A percentile compares a stretch with the other conserved stretches of the same genome.
phyloP scores from a whole-genome alignment of 2,888 invertebrate genomes.

The Dynastes tityus region DNA sequence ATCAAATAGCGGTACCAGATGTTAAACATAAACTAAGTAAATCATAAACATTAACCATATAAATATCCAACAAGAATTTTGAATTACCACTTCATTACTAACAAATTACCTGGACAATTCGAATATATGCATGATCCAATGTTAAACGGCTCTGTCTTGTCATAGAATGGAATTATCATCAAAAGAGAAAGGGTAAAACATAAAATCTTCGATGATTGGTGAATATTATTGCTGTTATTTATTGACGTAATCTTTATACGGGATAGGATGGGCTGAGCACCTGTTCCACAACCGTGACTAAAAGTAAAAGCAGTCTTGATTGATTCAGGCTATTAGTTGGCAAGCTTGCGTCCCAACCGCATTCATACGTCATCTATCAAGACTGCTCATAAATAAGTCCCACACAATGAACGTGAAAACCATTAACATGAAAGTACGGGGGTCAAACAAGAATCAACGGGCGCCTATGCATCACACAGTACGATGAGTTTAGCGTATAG shows the following conservation, averaged over 20 bases:
- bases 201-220: conserved; percentile 25
- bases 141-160: not conserved
- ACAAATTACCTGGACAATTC: no score
- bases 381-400: conserved; percentile 61
- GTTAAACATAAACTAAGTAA: no score
- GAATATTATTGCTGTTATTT: conserved; percentile 49
- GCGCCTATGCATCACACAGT: no score
- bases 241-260: conserved; percentile 55
- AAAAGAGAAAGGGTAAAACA: not conserved
- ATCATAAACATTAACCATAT: no score
- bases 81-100: no score
- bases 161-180: not conserved
- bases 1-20: no score
- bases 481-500: no score
- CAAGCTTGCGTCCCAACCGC: conserved; percentile 58
- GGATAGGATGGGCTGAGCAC: conserved; percentile 61
- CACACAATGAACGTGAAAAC: conserved; percentile 47
- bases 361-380: conserved; percentile 61
- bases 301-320: conserved; percentile 67
- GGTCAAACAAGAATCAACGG: conserved; percentile 2
- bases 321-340: conserved; percentile 65
- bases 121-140: no score
- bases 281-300: conserved; percentile 66
- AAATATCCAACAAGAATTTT: no score
- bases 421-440: conserved; percentile 15